A percentile compares a stretch with the other conserved stretches of the same genome.
Conservation (phyloP, 2,113 vertebrate genomes). For the Corvus cornix region DNA sequence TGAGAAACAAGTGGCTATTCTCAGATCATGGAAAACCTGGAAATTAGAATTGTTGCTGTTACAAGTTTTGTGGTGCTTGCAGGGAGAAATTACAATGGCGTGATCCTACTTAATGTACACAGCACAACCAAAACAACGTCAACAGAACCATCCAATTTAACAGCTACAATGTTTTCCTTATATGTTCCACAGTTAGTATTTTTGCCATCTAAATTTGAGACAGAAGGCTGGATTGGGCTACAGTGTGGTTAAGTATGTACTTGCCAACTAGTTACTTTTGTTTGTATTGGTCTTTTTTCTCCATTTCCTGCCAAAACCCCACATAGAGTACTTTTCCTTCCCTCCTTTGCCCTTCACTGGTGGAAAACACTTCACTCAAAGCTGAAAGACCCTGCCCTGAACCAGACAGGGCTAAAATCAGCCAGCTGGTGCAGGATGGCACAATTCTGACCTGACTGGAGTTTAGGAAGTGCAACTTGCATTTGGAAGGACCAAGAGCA, state of each 20-base stretch:
- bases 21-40: not conserved
- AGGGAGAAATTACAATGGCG: not conserved
- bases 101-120: not conserved
- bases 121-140: not conserved
- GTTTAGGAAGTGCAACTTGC: not conserved
- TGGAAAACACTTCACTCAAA: not conserved
- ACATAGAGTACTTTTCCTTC: not conserved
- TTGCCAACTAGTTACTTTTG: not conserved
- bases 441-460: not conserved
- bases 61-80: not conserved
- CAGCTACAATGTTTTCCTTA: not conserved
- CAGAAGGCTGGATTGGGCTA: not conserved
- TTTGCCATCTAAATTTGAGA: not conserved
- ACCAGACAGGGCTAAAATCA: not conserved
- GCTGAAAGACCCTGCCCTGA: not conserved
- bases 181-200: not conserved
- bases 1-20: not conserved
- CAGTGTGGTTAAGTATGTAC: not conserved
- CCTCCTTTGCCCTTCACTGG: not conserved
- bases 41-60: not conserved
- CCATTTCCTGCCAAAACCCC: not conserved
- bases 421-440: not conserved
- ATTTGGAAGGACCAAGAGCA: slow-evolving; percentile 22
- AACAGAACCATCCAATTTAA: not conserved
- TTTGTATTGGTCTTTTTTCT: not conserved